Base-by-base conservation (phyloP, 2,113 vertebrate species). In the Sigmodon hispidus region DNA sequence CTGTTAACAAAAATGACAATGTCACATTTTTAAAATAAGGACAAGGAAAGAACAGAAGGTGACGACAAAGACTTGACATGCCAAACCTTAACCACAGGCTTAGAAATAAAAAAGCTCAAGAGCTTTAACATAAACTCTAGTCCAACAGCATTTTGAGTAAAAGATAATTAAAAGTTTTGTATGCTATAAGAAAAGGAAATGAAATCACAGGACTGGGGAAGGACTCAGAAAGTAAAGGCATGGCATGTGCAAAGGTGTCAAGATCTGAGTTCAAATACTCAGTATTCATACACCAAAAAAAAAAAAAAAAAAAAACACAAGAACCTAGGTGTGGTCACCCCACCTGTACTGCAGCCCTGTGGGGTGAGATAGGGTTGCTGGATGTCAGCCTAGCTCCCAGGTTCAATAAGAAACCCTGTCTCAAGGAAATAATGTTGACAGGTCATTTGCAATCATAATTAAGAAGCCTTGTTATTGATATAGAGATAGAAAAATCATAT, bases 131-230 rank as follows among this genome's bases (percentile, higher is more conserved):
- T 67, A 50, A 65, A 87, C 55, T 48, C 36, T 40, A 45, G 7
- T 34, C 75, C 29, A 63, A 63, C 93, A 57, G 5, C 43, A 61
- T 34, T 36, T 6, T 96, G 31, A 83, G 63, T 89, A 91, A 86
- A 96, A 87, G 45, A 91, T 67, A 90, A 50, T 84, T 75, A 89
- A 80, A 45, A 89, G 40, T 24, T 11, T 43, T 80, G 52, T 19
- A 76, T 36, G 31, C 19, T 19, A 80, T 5, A 76, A 90, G 45
- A 55, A 70, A 88, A 91, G 13, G 13, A 72, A 50, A 79, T 40
- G 21, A 85, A 85, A 57, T 29, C 34, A 61, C 1, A 80, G 21
- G 61, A 9, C 59, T 5, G 3, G 17, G 72, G 34, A 67, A 15
- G 48, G 89, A 65, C 29, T 29, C 19, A 75, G n/a, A 26, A 26